Evolutionary conservation across 2,113 vertebrate genomes (phyloP).

Genomic region (Istiophorus platypterus): DNA sequence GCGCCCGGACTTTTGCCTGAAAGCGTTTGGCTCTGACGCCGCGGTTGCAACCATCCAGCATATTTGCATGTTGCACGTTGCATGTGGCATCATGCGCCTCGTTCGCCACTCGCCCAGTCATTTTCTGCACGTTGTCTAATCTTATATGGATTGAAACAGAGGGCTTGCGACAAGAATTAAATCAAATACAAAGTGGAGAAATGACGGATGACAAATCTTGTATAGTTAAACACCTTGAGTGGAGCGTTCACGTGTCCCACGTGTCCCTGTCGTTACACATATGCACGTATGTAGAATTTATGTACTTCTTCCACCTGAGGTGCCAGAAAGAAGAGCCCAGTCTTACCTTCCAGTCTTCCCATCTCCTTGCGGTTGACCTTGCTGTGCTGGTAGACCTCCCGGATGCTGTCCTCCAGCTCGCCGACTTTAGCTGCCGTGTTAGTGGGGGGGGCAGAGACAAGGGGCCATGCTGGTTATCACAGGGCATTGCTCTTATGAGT

Average conservation of each 20-base stretch:
- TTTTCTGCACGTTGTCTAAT: too few species aligned
- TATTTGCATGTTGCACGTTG: conserved; percentile 38
- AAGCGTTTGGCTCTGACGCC: background rate
- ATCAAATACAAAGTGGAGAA: too few species aligned
- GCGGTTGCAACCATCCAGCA: background rate
- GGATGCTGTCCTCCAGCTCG: conserved; percentile 85
- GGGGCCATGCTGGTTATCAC: background rate
- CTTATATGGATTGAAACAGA: background rate
- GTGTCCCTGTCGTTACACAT: background rate
- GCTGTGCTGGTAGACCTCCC: conserved; percentile 84
- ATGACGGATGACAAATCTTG: too few species aligned
- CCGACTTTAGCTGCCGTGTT: conserved; percentile 69
- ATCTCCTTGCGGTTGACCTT: conserved; percentile 87
- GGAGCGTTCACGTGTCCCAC: too few species aligned
- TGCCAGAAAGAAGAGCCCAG: background rate
- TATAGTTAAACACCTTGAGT: too few species aligned
- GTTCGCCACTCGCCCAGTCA: background rate
- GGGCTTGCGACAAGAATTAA: background rate
- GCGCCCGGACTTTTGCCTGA: too few species aligned
- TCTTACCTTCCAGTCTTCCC: conserved; percentile 87
- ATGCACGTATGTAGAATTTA: too few species aligned
- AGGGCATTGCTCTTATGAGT: background rate
- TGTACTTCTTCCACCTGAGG: too few species aligned
- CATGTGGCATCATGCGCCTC: conserved; percentile 34
- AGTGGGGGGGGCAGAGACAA: background rate